A percentile compares a stretch with the other conserved stretches of the same genome.
Evolutionary conservation across 2,797 vertebrate genomes (phyloP).

Genomic region (Chelon auratus): DNA sequence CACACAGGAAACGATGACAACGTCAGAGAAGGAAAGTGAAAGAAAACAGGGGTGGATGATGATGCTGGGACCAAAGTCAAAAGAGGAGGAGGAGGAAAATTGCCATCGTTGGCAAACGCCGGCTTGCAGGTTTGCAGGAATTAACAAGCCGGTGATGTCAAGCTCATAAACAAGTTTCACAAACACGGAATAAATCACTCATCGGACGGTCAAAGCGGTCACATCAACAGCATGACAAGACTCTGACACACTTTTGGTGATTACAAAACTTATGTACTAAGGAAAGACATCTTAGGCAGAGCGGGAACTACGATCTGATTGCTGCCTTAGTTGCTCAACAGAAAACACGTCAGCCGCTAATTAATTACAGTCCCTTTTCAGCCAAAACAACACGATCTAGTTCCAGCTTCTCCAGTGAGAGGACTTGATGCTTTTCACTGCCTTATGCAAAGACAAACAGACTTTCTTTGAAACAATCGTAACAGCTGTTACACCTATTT

Average conservation of each 20-base stretch:
- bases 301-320: not conserved
- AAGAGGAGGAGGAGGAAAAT: slow-evolving; percentile 2
- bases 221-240: slow-evolving; percentile 27
- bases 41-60: slow-evolving; percentile 4
- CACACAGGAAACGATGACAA: not conserved
- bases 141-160: slow-evolving; percentile 71
- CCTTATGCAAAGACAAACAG: too few species aligned
- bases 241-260: not conserved
- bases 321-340: not conserved
- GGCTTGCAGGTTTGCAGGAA: slow-evolving; percentile 49
- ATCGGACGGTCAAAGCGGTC: slow-evolving; percentile 3
- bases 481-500: too few species aligned
- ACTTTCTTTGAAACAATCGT: too few species aligned
- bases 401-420: too few species aligned
- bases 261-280: not conserved
- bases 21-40: not conserved
- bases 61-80: not conserved
- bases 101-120: slow-evolving; percentile 14
- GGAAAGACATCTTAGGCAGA: not conserved
- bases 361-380: too few species aligned
- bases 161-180: slow-evolving; percentile 63
- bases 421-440: too few species aligned
- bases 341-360: not conserved
- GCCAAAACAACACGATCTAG: too few species aligned
- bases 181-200: slow-evolving; percentile 46